Evolutionary conservation across 2,113 vertebrate genomes (phyloP).

Genomic region (Philantomba maxwellii): DNA sequence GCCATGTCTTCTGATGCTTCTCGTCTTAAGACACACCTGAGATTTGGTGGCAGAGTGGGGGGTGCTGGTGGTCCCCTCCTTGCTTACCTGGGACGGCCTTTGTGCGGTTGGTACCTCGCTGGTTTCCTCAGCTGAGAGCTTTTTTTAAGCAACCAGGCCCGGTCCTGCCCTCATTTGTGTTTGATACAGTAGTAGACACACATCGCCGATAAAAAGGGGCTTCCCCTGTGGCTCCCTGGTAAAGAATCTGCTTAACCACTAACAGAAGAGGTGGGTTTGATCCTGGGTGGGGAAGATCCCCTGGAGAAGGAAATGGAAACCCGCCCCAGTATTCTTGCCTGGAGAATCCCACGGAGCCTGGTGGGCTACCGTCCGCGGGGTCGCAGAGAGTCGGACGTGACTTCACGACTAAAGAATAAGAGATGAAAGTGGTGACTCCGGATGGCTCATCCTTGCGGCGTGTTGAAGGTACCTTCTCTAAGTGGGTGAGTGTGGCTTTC

Average conservation of each 20-base stretch:
- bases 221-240: not conserved
- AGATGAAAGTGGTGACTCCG: constrained; percentile 46
- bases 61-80: not conserved
- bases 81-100: constrained; percentile 33
- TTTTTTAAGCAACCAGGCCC: constrained; percentile 45
- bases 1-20: not conserved
- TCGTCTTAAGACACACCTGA: constrained; percentile 13
- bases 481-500: constrained; percentile 80
- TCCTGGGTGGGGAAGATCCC: not conserved
- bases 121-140: constrained; percentile 59
- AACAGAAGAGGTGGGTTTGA: not conserved
- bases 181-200: constrained; percentile 48
- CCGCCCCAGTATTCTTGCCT: not conserved
- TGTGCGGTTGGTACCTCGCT: constrained; percentile 42
- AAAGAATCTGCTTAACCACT: not conserved
- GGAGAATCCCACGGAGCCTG: not conserved
- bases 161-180: constrained; percentile 47
- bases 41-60: not conserved
- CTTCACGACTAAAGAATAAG: not conserved
- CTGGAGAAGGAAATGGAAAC: not conserved
- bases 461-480: constrained; percentile 60
- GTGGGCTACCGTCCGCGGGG: not conserved
- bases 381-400: not conserved
- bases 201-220: constrained; percentile 28
- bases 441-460: not conserved